Evolutionary conservation across 2,113 vertebrate species (phyloP).

Genomic region (Arvicanthis niloticus): DNA sequence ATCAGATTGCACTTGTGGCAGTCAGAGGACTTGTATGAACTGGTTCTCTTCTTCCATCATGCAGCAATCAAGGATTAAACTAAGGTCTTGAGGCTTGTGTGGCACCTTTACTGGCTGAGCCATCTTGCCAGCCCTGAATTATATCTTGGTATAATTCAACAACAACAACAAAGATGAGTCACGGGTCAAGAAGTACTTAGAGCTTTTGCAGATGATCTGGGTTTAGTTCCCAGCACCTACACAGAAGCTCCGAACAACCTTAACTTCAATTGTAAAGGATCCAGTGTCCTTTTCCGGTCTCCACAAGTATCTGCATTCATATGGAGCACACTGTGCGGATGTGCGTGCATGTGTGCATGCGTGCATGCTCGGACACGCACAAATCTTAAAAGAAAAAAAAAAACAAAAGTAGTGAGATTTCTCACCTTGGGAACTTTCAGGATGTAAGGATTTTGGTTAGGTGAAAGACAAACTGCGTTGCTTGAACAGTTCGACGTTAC

Average conservation of each 20-base stretch:
- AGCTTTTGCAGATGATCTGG: not conserved
- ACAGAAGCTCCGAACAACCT: not conserved
- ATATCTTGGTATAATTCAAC: not conserved
- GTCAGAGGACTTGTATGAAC: not conserved
- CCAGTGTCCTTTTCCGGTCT: not conserved
- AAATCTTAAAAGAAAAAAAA: not conserved
- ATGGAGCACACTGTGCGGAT: accelerated
- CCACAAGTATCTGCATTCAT: not conserved
- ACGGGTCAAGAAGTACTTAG: not conserved
- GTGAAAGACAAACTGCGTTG: not conserved
- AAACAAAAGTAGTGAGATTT: not conserved
- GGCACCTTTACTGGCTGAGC: not conserved
- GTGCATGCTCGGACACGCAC: not conserved
- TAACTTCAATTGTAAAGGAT: not conserved
- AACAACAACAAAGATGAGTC: not conserved
- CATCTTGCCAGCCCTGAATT: not conserved
- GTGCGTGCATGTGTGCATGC: not conserved
- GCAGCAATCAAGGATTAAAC: not conserved
- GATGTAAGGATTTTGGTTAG: slow-evolving; percentile 14
- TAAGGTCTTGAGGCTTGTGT: not conserved
- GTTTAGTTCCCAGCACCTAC: not conserved
- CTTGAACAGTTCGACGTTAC: too few species aligned
- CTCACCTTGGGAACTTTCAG: slow-evolving; percentile 8
- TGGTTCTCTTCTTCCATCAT: not conserved
- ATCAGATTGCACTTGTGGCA: not conserved